Percentiles rank a stretch among this genome's conserved stretches.
These are phyloP conservation scores for Brachymystax lenok DNA, from an alignment of 2,797 vertebrate genomes.

Conservation along the genomic window DNA sequence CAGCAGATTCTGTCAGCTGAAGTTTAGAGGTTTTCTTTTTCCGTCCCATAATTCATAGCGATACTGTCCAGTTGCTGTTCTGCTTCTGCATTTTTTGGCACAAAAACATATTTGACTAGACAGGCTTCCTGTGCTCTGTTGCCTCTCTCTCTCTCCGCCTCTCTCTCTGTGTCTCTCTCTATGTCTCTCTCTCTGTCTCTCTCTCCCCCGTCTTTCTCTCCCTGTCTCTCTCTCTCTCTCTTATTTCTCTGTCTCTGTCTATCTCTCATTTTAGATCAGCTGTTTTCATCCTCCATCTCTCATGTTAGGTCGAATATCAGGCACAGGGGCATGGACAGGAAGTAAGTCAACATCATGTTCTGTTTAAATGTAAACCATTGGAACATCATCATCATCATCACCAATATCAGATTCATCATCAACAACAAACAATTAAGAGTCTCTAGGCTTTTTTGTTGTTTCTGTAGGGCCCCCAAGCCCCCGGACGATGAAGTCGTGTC, in stretches of 20 bases:
- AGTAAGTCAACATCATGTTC: constrained; percentile 1
- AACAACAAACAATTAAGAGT: not conserved
- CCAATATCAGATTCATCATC: not conserved
- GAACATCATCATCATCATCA: not conserved
- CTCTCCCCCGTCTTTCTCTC: not conserved
- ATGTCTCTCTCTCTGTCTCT: constrained; percentile 12
- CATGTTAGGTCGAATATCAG: not conserved
- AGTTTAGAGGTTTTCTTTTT: not conserved
- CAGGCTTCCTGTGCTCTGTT: constrained; percentile 49
- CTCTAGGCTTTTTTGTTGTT: not conserved
- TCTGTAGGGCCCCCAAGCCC: constrained; percentile 57
- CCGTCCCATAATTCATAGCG: not conserved
- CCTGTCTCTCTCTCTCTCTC: not conserved
- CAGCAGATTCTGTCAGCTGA: not conserved
- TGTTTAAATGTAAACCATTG: not conserved
- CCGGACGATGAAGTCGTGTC: constrained; percentile 41
- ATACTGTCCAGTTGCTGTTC: constrained; percentile 11
- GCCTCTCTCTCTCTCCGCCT: constrained; percentile 49
- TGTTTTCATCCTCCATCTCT: not conserved
- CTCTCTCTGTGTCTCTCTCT: constrained; percentile 26
- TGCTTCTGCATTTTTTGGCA: constrained; percentile 37
- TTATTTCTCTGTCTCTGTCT: not conserved
- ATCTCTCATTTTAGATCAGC: not conserved
- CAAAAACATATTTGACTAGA: constrained; percentile 45
- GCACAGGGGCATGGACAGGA: not conserved